Base-by-base conservation (phyloP, 2,797 vertebrate genomes). In the Myripristis murdjan region DNA sequence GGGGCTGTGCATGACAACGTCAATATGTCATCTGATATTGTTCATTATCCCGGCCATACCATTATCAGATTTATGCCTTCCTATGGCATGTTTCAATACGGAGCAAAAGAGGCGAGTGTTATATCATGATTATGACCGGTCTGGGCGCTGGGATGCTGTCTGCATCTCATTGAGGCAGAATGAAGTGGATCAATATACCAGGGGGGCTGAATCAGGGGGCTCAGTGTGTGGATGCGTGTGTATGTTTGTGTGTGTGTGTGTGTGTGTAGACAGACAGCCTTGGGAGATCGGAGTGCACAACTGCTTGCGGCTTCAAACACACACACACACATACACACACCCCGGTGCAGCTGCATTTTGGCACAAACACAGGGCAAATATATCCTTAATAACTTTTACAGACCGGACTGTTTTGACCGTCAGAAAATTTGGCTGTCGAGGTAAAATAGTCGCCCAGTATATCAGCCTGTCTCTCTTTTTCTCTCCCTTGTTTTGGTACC, bases 101-200 rank as follows among this genome's bases (percentile, higher is more conserved):
- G 63, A 77, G 69, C 22, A 49, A 37, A 18, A 59, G 55, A 70
- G 72, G 73, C 43, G 24, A 55, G 85, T 75, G 89, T 90, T 93
- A 90, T 84, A 91, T 92, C 83, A 91, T 91, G 89, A 93, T 94
- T 92, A 93, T 88, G 90, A 86, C 83, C 79, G 52, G 82, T 64
- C 84, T 66, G 88, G 87, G 82, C 23, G 57, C 84, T 51, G 83
- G 81, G 79, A 83, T 83, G 83, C 87, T 88, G 90, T 92, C 92
- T 92, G 90, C 90, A 91, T 93, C 93, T 93, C 91, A 91, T 94
- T 92, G 81, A 73, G 49, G 59, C 76, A 81, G 87, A 90, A 93
- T 89, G 80, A 93, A 91, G 84, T 88, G 87, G 90, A 93, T 95
- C 93, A 87, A 95, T 95, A 94, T 90, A 90, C 83, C 86, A 82